Percentiles rank a stretch among this genome's conserved stretches.
Evolutionary conservation across 2,888 invertebrate species (phyloP).

Genomic region (Phanerotoma sp.): DNA sequence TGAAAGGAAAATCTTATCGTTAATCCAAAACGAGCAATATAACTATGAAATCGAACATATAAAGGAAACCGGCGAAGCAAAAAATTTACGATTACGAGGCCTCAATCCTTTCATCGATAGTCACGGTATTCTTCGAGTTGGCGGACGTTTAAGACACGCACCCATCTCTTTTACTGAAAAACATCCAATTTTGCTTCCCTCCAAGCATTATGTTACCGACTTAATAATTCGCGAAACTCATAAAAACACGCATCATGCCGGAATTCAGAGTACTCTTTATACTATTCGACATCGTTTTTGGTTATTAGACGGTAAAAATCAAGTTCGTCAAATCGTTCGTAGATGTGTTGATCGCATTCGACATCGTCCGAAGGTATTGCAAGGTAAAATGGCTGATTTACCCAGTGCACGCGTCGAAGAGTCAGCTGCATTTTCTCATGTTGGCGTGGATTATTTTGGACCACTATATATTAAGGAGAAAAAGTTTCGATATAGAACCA

Average conservation of each 20-base stretch:
- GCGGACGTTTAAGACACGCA: conserved; percentile 20
- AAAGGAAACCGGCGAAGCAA: conserved; percentile 1
- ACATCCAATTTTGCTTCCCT: conserved; percentile 24
- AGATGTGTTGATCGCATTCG: conserved; percentile 14
- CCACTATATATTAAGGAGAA: conserved; percentile 20
- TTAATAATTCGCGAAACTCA: conserved; percentile 22
- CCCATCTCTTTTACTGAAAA: conserved; percentile 13
- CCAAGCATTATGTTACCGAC: conserved; percentile 23
- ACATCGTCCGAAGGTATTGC: conserved; percentile 11
- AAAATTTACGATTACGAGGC: conserved; percentile 17
- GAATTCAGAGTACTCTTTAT: conserved; percentile 21
- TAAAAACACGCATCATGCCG: conserved; percentile 16
- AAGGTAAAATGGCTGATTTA: conserved; percentile 20
- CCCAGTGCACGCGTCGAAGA: conserved; percentile 12
- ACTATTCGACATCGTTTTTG: conserved; percentile 18
- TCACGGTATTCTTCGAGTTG: conserved; percentile 18
- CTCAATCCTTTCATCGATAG: conserved; percentile 24
- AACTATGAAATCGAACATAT: background rate
- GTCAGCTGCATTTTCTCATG: conserved; percentile 18
- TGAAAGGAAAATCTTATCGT: conserved; percentile 6
- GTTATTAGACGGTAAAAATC: no score
- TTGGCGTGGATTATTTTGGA: conserved; percentile 25
- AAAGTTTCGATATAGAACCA: conserved; percentile 13
- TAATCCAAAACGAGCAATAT: conserved; percentile 14
- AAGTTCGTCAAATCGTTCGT: conserved; percentile 18